These are phyloP conservation scores for Syngnathoides biaculeatus DNA, from an alignment of 2,113 vertebrate genomes.

Conservation along the genomic window DNA sequence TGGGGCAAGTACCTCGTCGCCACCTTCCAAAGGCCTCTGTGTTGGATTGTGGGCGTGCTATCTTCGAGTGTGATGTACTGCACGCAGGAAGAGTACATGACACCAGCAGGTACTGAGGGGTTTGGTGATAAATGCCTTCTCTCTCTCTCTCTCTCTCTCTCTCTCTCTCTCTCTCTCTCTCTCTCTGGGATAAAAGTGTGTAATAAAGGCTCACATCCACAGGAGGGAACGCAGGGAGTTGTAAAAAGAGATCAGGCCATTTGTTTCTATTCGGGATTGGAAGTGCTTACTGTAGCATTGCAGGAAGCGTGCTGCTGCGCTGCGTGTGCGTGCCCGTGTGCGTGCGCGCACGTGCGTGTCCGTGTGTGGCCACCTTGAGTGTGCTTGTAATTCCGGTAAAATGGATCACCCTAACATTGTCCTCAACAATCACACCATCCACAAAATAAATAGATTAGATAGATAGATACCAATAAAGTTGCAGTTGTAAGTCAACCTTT, in stretches of 20 bases:
- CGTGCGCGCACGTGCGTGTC: too few relatives aligned
- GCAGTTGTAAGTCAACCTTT: too few relatives aligned
- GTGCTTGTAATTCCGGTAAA: too few relatives aligned
- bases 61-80: conserved; percentile 13
- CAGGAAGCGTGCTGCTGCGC: conserved; percentile 22
- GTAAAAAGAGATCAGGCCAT: conserved; percentile 38
- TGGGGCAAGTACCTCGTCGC: conserved; percentile 8
- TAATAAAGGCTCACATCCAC: not conserved
- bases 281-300: conserved; percentile 45
- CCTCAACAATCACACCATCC: too few relatives aligned
- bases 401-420: too few relatives aligned
- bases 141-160: too few relatives aligned
- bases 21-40: conserved; percentile 10
- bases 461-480: too few relatives aligned
- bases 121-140: conserved; percentile 38
- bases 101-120: conserved; percentile 41
- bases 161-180: too few relatives aligned
- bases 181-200: conserved; percentile 15
- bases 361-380: too few relatives aligned
- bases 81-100: conserved; percentile 21
- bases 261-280: conserved; percentile 41
- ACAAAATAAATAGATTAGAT: too few relatives aligned
- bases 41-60: conserved; percentile 19
- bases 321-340: too few relatives aligned
- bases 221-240: not conserved